Conservation (phyloP, 2,888 invertebrate genomes). For the Leucophora obtusa region DNA sequence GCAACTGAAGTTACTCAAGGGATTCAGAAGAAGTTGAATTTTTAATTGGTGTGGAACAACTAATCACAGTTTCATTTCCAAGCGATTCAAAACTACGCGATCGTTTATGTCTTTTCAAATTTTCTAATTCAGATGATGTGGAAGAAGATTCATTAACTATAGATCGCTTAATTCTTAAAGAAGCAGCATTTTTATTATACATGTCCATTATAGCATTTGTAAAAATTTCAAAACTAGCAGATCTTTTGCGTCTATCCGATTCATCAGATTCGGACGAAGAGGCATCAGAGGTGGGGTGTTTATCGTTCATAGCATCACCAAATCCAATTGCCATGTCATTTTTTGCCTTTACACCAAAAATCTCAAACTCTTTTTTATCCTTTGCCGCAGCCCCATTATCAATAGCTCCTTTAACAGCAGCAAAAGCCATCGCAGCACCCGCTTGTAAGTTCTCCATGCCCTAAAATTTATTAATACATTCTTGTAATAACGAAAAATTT, state of each 20-base stretch:
- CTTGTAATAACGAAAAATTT: too few species aligned
- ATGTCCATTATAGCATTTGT: not conserved
- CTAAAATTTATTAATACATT: not conserved
- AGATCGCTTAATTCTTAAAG: not conserved
- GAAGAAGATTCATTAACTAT: too few species aligned
- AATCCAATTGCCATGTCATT: constrained; percentile 66
- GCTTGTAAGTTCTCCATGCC: constrained; percentile 67
- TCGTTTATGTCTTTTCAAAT: too few species aligned
- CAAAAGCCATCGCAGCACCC: constrained; percentile 65
- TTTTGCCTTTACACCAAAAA: constrained; percentile 66
- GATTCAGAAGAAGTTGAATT: too few species aligned
- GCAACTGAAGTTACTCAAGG: too few species aligned
- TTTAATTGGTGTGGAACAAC: too few species aligned
- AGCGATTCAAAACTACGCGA: too few species aligned
- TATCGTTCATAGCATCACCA: constrained; percentile 67
- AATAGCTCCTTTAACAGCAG: constrained; percentile 67
- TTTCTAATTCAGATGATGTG: too few species aligned
- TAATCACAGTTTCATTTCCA: too few species aligned
- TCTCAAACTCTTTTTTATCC: constrained; percentile 67
- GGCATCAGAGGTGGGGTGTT: constrained; percentile 7
- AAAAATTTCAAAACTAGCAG: not conserved
- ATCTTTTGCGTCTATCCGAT: constrained; percentile 8
- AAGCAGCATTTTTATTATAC: not conserved
- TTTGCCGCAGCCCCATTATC: constrained; percentile 69
- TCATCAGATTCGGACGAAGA: constrained; percentile 22